phyloP scores from a whole-genome alignment of 37 sponge, comb jelly and placozoan genomes.

The Spongilla lacustris region DNA sequence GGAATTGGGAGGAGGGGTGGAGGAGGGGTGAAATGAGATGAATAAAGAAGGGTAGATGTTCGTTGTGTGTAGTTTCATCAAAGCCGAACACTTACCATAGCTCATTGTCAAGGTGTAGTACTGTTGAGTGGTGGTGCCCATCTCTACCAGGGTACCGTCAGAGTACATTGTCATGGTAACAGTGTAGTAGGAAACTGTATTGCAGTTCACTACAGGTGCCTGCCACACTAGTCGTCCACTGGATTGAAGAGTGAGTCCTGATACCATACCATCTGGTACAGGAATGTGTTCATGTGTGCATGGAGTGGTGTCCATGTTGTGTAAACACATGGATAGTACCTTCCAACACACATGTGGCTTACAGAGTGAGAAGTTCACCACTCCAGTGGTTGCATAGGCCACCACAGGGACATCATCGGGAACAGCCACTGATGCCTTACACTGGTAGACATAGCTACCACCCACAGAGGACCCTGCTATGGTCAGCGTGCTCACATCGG shows the following conservation, averaged over 20 bases:
- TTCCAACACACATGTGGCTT: not conserved
- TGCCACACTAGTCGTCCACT: not conserved
- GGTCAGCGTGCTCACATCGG: not conserved
- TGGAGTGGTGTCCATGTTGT: not conserved
- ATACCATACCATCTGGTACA: not conserved
- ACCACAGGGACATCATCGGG: not conserved
- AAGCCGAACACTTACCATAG: not conserved
- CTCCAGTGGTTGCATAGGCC: not conserved
- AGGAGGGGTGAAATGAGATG: too few species aligned
- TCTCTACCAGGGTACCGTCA: not conserved
- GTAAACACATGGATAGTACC: not conserved
- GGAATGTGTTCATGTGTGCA: not conserved
- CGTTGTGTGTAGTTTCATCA: not conserved
- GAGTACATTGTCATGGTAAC: not conserved
- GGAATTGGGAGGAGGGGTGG: too few species aligned
- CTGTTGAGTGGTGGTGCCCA: not conserved
- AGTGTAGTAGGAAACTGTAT: not conserved
- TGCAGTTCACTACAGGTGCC: not conserved
- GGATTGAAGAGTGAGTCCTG: not conserved
- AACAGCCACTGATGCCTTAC: not conserved
- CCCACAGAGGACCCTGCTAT: not conserved
- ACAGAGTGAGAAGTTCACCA: not conserved
- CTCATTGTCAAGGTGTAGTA: not conserved
- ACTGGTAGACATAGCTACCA: not conserved
- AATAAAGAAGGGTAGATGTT: too few species aligned